These are phyloP conservation scores for Elaphurus davidianus DNA, from an alignment of 2,113 vertebrate species.

Conservation along the genomic window DNA sequence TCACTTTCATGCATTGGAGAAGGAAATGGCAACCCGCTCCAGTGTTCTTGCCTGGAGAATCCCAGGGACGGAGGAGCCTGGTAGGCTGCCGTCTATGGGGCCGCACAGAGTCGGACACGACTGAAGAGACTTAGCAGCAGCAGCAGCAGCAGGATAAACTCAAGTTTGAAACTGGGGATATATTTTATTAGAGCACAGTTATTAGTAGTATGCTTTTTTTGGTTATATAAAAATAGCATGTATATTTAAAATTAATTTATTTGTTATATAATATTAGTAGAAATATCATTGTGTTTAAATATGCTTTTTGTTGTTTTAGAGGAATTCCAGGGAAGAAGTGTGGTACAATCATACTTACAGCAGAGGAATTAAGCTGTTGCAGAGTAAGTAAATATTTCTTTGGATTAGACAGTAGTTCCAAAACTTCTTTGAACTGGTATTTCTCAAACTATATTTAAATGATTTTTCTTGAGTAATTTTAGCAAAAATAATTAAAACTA, in stretches of 20 bases:
- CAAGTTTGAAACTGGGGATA: neutral
- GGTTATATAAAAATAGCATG: neutral
- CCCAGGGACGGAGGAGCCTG: too few species aligned
- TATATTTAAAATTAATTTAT: neutral
- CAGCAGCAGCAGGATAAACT: neutral
- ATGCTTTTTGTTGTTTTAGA: constrained; percentile 79
- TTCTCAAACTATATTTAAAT: neutral
- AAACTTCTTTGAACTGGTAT: neutral
- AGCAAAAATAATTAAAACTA: neutral
- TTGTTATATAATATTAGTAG: neutral
- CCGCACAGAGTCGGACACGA: too few species aligned
- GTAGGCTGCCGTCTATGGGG: too few species aligned
- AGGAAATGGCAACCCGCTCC: too few species aligned
- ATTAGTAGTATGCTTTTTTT: neutral
- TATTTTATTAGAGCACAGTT: neutral
- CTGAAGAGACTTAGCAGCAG: too few species aligned
- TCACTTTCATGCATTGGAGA: too few species aligned
- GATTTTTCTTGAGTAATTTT: constrained; percentile 1
- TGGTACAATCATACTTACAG: constrained; percentile 94
- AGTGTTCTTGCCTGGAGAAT: too few species aligned
- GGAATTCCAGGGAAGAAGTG: constrained; percentile 97
- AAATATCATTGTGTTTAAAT: neutral
- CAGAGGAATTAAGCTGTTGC: constrained; percentile 96
- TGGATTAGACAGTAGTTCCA: constrained; percentile 21
- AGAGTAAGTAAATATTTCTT: constrained; percentile 85